A percentile compares a stretch with the other conserved stretches of the same genome.
Evolutionary conservation across 2,113 vertebrate genomes (phyloP).

Genomic region (Chloebia gouldiae): DNA sequence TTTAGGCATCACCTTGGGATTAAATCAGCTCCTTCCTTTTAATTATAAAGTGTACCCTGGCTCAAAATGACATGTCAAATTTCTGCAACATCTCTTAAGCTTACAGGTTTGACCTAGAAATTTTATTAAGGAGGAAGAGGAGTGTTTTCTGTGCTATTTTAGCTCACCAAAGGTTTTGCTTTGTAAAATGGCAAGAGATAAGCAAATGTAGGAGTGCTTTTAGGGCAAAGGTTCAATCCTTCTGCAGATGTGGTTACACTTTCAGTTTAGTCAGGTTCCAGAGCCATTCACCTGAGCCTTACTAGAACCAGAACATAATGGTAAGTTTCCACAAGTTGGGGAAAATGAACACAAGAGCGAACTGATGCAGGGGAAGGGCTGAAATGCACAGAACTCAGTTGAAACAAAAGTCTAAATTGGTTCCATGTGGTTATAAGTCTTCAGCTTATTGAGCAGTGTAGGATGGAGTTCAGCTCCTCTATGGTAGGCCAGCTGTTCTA

Average conservation of each 20-base stretch:
- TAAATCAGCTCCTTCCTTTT: not conserved
- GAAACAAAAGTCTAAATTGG: not conserved
- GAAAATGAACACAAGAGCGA: not conserved
- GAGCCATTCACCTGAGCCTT: not conserved
- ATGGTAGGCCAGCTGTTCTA: not conserved
- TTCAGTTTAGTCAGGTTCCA: not conserved
- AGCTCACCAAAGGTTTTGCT: not conserved
- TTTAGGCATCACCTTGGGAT: not conserved
- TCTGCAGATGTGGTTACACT: not conserved
- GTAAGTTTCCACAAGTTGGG: not conserved
- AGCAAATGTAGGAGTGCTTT: not conserved
- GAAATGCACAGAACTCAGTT: not conserved
- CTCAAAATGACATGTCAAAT: not conserved
- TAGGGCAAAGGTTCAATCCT: not conserved
- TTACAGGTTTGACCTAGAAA: not conserved
- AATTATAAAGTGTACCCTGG: not conserved
- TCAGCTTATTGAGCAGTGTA: too few species aligned
- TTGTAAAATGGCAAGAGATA: not conserved
- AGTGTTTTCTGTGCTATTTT: not conserved
- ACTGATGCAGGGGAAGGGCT: not conserved
- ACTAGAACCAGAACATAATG: not conserved
- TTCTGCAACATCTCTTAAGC: not conserved
- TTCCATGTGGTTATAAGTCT: not conserved
- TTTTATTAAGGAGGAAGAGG: not conserved
- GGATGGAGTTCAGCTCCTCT: not conserved